These are phyloP conservation scores for Lochmaea capreae DNA, from an alignment of 2,888 invertebrate species.

Conservation along the genomic window DNA sequence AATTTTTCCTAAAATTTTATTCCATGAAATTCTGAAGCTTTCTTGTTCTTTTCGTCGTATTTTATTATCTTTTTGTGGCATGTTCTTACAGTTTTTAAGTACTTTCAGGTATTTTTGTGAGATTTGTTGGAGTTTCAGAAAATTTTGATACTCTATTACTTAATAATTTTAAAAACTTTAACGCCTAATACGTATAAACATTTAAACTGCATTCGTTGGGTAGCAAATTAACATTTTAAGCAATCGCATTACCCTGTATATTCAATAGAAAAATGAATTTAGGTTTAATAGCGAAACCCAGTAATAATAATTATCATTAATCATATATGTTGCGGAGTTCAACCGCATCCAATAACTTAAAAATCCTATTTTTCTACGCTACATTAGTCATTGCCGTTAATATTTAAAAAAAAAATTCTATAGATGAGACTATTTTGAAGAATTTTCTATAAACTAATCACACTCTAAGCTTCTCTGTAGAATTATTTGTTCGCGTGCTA, in stretches of 20 bases:
- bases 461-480: neutral
- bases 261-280: neutral
- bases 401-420: neutral
- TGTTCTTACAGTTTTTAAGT: too few relatives aligned
- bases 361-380: neutral
- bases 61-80: too few relatives aligned
- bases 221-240: too few relatives aligned
- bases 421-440: neutral
- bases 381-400: conserved; percentile 7
- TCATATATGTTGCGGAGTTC: neutral
- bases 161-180: too few relatives aligned
- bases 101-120: too few relatives aligned
- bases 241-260: neutral
- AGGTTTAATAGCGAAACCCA: neutral
- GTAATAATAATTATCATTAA: conserved; percentile 1
- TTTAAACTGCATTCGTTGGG: too few relatives aligned
- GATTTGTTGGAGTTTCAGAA: too few relatives aligned
- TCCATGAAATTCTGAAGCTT: too few relatives aligned
- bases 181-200: too few relatives aligned
- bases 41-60: too few relatives aligned
- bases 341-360: neutral
- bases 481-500: neutral
- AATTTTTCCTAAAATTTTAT: too few relatives aligned
- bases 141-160: too few relatives aligned
- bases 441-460: neutral